Evolutionary conservation across 92 coral and sea anemone genomes (phyloP), one percentile per base, ranked within the genome.

Genomic region (Blastomussa wellsi): DNA sequence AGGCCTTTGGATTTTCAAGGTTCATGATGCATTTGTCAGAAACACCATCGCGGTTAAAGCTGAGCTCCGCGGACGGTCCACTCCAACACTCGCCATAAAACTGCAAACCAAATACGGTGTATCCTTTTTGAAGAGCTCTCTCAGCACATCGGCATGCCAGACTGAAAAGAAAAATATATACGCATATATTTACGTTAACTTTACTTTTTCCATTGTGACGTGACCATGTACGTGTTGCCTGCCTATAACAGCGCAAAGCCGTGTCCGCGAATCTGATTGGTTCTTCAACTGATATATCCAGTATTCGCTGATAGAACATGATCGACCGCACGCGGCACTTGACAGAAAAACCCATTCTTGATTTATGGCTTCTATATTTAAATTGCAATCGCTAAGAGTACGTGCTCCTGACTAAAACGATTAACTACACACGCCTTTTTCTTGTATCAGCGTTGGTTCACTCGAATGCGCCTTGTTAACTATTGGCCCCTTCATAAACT

Each of bases 31-130:
- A 92, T 0, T 55, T 44, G 68, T 91, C 73, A 42, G 29, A 11
- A 12, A 64, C 74, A 4, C 95, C 95, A 38, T 88, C 94, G 37
- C 80, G 87, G 67, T 76, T 78, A 67, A 80, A 92, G 36, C 57
- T 55, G 11, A 75, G 35, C 70, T 82, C 95, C 6, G 79, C 93
- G 22, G 60, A 68, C 10, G 87, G 88, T 13, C 98, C 98, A 41
- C 89, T 80, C 95, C 95, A 92, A 59, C 95, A 92, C 79, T 92
- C 95, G 28, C 95, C 95, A 39, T 86, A 92, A 65, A 89, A 89
- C 83, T 92, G 95, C 19, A 92, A 73, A 51, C 95, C 95, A 79
- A 92, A 92, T 0, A 85, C 80, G 20, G 55, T 81, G 89, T 92
- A 92, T 11, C 95, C 95, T 60, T 86, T 89, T n/a, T 62, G 35